A percentile compares a stretch with the other conserved stretches of the same genome.
Evolutionary conservation across 1,140 invertebrate genomes (phyloP).

Genomic region (Holcopasites calliopsidis): DNA sequence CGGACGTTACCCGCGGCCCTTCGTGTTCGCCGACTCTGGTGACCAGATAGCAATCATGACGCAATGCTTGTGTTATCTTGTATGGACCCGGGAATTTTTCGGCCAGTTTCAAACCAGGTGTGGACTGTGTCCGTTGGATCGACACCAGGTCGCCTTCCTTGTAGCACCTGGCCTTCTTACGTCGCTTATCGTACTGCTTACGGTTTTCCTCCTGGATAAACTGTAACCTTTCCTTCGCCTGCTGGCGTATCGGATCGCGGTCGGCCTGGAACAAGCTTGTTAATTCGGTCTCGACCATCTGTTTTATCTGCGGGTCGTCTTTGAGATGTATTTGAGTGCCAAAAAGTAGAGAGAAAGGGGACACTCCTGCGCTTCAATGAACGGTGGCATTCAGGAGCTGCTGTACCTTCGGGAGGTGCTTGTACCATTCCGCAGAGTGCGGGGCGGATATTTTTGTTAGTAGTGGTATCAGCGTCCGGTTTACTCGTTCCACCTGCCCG

Average conservation of each 20-base stretch:
- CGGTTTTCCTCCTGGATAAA: conserved; percentile 68
- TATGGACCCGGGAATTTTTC: conserved; percentile 11
- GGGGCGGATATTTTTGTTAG: conserved; percentile 65
- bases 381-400: conserved; percentile 65
- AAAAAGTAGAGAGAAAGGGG: conserved; percentile 69
- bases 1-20: not conserved
- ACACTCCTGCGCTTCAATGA: conserved; percentile 64
- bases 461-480: conserved; percentile 59
- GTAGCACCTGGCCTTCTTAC: conserved; percentile 25
- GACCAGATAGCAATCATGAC: conserved; percentile 14
- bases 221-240: conserved; percentile 59
- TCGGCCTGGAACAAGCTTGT: conserved; percentile 31
- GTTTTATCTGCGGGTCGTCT: conserved; percentile 54
- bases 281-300: conserved; percentile 42
- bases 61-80: not conserved
- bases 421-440: conserved; percentile 64
- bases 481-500: conserved; percentile 68
- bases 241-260: conserved; percentile 47
- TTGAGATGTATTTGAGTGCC: conserved; percentile 62
- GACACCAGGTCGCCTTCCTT: conserved; percentile 3
- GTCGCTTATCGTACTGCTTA: conserved; percentile 53
- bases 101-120: not conserved
- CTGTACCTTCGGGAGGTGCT: conserved; percentile 61
- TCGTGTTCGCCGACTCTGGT: conserved; percentile 2
- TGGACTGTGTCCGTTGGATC: not conserved